phyloP scores from a whole-genome alignment of 2,888 invertebrate species.

The Troglohyphantes excavatus region DNA sequence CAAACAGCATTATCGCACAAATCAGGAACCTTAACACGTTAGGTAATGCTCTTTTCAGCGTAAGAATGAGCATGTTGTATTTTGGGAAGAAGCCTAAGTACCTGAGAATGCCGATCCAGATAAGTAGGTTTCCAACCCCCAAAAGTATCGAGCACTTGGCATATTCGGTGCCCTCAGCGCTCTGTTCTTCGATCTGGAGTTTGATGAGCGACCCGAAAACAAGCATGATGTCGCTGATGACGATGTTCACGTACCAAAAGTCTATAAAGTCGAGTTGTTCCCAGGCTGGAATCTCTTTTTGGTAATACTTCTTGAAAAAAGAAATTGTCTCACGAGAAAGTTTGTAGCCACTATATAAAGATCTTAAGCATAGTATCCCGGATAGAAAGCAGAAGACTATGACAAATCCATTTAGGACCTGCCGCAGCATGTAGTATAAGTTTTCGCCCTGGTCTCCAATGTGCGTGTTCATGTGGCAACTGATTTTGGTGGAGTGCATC shows the following conservation, averaged over 20 bases:
- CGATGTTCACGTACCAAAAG: slow-evolving; percentile 98
- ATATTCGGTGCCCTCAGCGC: slow-evolving; percentile 93
- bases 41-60: slow-evolving; percentile 96
- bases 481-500: slow-evolving; percentile 89
- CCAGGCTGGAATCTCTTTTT: slow-evolving; percentile 88
- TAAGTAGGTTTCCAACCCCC: slow-evolving; percentile 96
- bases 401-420: slow-evolving; percentile 82
- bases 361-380: slow-evolving; percentile 92
- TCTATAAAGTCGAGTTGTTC: slow-evolving; percentile 96
- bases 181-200: slow-evolving; percentile 93
- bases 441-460: slow-evolving; percentile 84
- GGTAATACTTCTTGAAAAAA: slow-evolving; percentile 87
- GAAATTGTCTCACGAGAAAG: slow-evolving; percentile 85
- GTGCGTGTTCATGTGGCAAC: slow-evolving; percentile 89
- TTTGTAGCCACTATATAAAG: slow-evolving; percentile 93
- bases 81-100: slow-evolving; percentile 99
- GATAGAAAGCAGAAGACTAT: slow-evolving; percentile 86
- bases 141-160: slow-evolving; percentile 96
- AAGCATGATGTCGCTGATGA: slow-evolving; percentile 95
- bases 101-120: slow-evolving; percentile 98
- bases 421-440: slow-evolving; percentile 58
- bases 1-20: slow-evolving; percentile 96
- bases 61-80: slow-evolving; percentile 97
- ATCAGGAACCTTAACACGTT: slow-evolving; percentile 96
- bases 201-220: slow-evolving; percentile 96